phyloP scores from a whole-genome alignment of 2,797 vertebrate species.

The Synanceia verrucosa region DNA sequence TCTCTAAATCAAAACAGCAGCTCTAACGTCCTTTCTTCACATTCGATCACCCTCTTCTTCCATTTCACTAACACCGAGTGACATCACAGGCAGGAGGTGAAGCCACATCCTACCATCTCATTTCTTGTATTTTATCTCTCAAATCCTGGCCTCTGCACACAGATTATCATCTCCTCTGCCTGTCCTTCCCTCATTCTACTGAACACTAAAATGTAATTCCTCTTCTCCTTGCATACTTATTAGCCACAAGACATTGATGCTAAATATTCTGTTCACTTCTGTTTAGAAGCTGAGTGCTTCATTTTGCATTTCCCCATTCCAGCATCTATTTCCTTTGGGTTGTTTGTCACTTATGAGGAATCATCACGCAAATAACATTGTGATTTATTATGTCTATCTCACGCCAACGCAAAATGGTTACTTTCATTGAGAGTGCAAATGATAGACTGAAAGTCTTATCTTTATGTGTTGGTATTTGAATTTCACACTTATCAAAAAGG shows the following conservation, averaged over 20 bases:
- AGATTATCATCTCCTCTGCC: neutral
- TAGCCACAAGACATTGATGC: constrained; percentile 1
- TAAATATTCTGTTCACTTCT: constrained; percentile 22
- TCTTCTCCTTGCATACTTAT: constrained; percentile 7
- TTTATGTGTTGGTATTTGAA: neutral
- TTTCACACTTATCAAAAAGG: neutral
- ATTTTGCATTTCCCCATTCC: neutral
- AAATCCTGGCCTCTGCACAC: constrained; percentile 5
- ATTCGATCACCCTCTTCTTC: constrained; percentile 21
- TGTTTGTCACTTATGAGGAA: constrained; percentile 23
- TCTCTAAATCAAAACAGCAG: no score
- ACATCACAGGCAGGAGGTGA: constrained; percentile 32
- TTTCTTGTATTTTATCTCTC: neutral
- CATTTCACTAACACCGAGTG: constrained; percentile 29
- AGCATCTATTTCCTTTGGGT: neutral
- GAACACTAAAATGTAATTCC: constrained; percentile 27
- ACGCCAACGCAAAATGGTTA: neutral
- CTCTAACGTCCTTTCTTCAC: constrained; percentile 32
- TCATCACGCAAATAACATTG: neutral
- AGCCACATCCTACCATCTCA: neutral
- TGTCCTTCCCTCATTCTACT: neutral
- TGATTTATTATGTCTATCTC: neutral
- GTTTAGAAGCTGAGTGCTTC: constrained; percentile 14
- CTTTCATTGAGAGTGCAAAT: neutral
- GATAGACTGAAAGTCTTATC: neutral